Conservation (phyloP, 2,888 invertebrate genomes). For the Craniophora ligustri region DNA sequence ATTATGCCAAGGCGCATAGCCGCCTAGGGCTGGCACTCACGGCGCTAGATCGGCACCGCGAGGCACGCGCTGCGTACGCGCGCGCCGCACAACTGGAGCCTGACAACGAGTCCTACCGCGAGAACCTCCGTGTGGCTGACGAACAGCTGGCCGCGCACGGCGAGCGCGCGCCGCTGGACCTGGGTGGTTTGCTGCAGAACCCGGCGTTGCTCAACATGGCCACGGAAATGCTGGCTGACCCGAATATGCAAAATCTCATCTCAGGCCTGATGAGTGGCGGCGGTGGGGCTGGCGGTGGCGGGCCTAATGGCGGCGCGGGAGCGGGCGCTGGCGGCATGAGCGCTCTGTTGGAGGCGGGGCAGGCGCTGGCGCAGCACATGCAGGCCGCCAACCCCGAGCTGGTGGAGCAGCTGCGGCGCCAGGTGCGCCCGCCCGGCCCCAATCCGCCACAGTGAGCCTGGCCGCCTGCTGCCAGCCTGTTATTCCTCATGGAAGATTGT, state of each 20-base stretch:
- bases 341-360: constrained; percentile 90
- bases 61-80: constrained; percentile 95
- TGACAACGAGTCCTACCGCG: constrained; percentile 95
- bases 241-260: constrained; percentile 93
- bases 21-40: constrained; percentile 96
- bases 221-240: constrained; percentile 94
- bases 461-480: neutral
- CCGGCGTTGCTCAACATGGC: constrained; percentile 95
- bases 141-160: constrained; percentile 91
- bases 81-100: constrained; percentile 97
- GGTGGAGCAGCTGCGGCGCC: constrained; percentile 93
- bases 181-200: constrained; percentile 92
- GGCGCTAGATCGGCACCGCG: constrained; percentile 93
- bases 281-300: constrained; percentile 50
- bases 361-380: constrained; percentile 94
- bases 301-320: constrained; percentile 89
- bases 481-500: constrained; percentile 33
- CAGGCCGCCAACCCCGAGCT: constrained; percentile 94
- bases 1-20: constrained; percentile 98
- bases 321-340: constrained; percentile 73
- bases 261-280: constrained; percentile 86
- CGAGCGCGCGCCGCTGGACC: constrained; percentile 88
- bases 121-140: constrained; percentile 95
- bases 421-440: constrained; percentile 82
- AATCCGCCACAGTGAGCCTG: constrained; percentile 66